Evolutionary conservation across 1,140 invertebrate genomes (phyloP), one percentile per base, ranked within the genome.

Genomic region (Trinorchestia longiramus): DNA sequence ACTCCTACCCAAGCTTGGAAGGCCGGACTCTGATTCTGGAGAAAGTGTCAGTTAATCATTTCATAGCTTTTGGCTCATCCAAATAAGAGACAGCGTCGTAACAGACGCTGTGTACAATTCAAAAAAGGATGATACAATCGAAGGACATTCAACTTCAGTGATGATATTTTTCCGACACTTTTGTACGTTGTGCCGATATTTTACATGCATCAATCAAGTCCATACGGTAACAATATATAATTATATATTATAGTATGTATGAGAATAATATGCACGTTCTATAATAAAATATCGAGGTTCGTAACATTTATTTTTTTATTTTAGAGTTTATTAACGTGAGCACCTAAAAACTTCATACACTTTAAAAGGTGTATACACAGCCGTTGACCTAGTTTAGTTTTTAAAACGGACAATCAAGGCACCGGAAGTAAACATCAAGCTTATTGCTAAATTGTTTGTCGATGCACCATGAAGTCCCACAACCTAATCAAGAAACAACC

Each of bases 1-100:
- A 96, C 97, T 99, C 95, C 99, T 99, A 97, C 98, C 98, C 90
- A 62, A 96, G 96, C 47, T 95, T 96, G 43, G 90, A 95, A 77
- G 95, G 96, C 91, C 47, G 43, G 96, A 96, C 95, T 96, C 96
- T 36, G 96, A 96, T 45, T 96, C 96, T 11, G 96, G 95, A 43
- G 96, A 96, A 95, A 96, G 95, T 88, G 96, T 96, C 42, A 95
- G 96, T 77, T 96, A 96, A 53, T 91, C 36, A 42, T 91, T 91
- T 42, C 3, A 23, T 77, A 36, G 62, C 1, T 36, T 77, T 28
- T 23, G 62, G 36, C 3, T 77, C 62, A 77, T 77, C 15, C 3
- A 77, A 23, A 36, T 11, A 77, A 19, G 62, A 77, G 11, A 77
- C 36, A 77, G n/a, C 28, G 62, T 77, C 3, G 1, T 19, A 36